Evolutionary conservation across 2,888 invertebrate genomes (phyloP), one percentile per base, ranked within the genome.

Genomic region (Leptinotarsa peninsularis): DNA sequence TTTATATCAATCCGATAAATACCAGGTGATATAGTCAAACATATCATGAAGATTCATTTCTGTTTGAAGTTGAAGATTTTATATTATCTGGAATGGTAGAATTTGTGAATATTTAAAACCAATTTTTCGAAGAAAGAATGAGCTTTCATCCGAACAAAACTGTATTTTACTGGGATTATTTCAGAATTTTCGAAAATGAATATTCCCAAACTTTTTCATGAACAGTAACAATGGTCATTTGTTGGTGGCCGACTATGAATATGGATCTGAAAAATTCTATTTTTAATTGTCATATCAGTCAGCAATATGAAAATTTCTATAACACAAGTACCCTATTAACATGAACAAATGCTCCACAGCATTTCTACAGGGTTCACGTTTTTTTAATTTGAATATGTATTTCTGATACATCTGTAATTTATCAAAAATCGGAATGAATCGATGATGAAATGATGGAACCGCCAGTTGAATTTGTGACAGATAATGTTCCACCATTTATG

Each of bases 401-500:
- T 50, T 50, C 17, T 50, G 17, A 17, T 50, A 33, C 7, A 7
- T 33, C 33, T 50, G 50, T 17, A 17, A 50, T 50, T 15, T 14
- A 50, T 50, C 50, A 50, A 50, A 50, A 50, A 17, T 50, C 50
- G 4, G 17, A 50, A 50, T 50, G 15, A 80, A 49, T 81, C 27
- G 79, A 81, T 18, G 78, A 77, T 17, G 76, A 80, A 69, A n/a
- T 79, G 27, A 80, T 79, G 77, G 21, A 70, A 15, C 67, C 78
- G 49, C 79, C 76, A 43, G 72, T 67, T 54, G 78, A 75, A 71
- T 21, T 78, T 14, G 78, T 81, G 7, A 74, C 79, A 7, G 79
- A 79, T 60, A 81, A 81, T 73, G 81, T 79, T 49, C 79, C 80
- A 33, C 80, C 79, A 18, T 81, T 78, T 66, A 81, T 70, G 67